phyloP scores from a whole-genome alignment of 2,888 invertebrate genomes.

The Hydrotaea cyrtoneurina region DNA sequence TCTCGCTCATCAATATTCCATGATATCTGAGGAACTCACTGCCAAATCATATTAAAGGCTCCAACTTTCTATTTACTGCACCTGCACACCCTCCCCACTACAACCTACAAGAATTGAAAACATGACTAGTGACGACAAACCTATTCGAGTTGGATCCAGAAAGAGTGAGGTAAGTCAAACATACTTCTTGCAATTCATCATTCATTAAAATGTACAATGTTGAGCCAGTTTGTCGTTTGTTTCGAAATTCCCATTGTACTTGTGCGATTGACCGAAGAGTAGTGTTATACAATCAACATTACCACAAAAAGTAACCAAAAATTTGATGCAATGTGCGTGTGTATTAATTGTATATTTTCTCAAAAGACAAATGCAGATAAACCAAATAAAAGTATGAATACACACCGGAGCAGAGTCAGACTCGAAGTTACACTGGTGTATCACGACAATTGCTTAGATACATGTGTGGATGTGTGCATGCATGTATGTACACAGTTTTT shows the following conservation, averaged over 20 bases:
- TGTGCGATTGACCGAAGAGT: not conserved
- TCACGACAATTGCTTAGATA: not conserved
- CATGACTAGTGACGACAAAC: conserved; percentile 74
- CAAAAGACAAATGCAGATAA: conserved; percentile 23
- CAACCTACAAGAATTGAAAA: not conserved
- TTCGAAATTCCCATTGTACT: not conserved
- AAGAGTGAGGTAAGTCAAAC: conserved; percentile 88
- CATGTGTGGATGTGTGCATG: not conserved
- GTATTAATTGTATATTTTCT: not conserved
- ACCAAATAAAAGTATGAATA: not conserved
- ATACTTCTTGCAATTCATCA: conserved; percentile 35
- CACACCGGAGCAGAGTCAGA: too few relatives aligned
- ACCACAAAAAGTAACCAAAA: conserved; percentile 31
- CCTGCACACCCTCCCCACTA: conserved; percentile 4
- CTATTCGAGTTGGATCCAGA: conserved; percentile 89
- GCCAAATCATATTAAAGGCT: not conserved
- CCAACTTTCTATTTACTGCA: not conserved
- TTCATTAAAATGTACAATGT: not conserved
- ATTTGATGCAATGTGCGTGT: not conserved
- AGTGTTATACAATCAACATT: conserved; percentile 45
- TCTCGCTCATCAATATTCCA: not conserved
- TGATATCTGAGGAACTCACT: not conserved
- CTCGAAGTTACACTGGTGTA: not conserved
- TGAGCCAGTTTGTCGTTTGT: not conserved
- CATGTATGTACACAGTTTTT: not conserved